Percentiles rank a stretch among this genome's conserved stretches.
Evolutionary conservation across 2,113 vertebrate species (phyloP).

Genomic region (Erythrocercus mccallii): DNA sequence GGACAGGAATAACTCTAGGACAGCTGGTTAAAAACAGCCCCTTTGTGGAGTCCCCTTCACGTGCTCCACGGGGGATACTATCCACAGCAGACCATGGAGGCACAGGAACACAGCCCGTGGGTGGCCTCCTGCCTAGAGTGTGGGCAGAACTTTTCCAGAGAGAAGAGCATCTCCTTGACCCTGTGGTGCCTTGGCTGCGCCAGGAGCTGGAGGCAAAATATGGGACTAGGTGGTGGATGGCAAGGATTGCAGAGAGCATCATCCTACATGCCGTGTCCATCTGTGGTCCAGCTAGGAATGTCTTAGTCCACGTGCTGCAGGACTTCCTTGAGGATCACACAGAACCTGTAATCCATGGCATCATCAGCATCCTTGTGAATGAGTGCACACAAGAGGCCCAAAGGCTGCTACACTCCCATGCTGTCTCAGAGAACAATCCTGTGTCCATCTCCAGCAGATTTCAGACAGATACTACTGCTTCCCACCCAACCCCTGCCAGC

Average conservation of each 20-base stretch:
- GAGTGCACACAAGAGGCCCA: background rate
- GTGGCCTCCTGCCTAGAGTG: background rate
- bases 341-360: background rate
- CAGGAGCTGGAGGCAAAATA: background rate
- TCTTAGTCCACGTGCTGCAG: background rate
- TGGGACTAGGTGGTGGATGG: background rate
- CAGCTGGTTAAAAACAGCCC: background rate
- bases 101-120: background rate
- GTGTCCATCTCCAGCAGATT: background rate
- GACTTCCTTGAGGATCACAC: background rate
- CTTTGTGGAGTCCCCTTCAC: background rate
- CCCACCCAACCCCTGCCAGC: background rate
- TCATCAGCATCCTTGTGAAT: background rate
- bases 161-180: background rate
- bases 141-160: background rate
- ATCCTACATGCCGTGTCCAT: background rate
- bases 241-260: background rate
- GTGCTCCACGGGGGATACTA: background rate
- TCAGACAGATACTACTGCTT: accelerated
- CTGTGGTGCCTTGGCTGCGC: background rate
- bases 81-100: background rate
- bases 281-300: background rate
- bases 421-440: background rate
- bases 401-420: background rate
- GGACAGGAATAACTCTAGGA: background rate